Evolutionary conservation across 1,140 invertebrate species (phyloP), one percentile per base, ranked within the genome.

Genomic region (Drepana arcuata): DNA sequence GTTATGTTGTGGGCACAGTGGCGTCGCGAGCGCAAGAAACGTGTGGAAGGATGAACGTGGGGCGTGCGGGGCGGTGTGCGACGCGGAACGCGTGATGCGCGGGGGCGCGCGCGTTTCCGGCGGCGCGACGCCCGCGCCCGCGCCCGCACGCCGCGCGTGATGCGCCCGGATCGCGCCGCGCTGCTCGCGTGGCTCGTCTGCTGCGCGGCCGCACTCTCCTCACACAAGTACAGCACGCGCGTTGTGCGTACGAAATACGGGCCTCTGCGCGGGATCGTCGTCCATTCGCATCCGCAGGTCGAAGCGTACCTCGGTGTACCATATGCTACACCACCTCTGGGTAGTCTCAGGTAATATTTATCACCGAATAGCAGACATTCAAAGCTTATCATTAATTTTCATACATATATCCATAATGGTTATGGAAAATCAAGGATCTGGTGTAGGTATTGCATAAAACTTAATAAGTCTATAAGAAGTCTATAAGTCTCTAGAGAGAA

Each of bases 261-360:
- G 13, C 88, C 89, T 14, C 79, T 97, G 44, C 87, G 94, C 7
- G 95, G 95, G 16, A 88, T 95, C 61, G 88, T 95, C 34, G 89
- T 93, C 16, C 88, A 92, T 59, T 87, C 88, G 36, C 87, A 90
- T 59, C 91, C 88, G 14, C 88, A 92, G 14, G 94, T 97, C 21
- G 95, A 97, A 78, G 93, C 93, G n/a, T 99, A 96, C 71, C 88
- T 97, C 43, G 97, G 96, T 21, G 92, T 98, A 40, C 95, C 95
- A 1, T 99, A 98, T 85, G 97, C 86, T 37, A 87, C 86, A 33
- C 86, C 86, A 24, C 86, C 86, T 18, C 58, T 83, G 27, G 77
- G 81, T 11, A 84, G 78, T 50, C 63, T 82, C 21, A 81, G 81
- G 78, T 84, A 36, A 10, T n/a, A n/a, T n/a, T n/a, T n/a, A n/a